Percentiles rank a stretch among this genome's conserved stretches.
These are phyloP conservation scores for Ailurus styani DNA, from an alignment of 2,113 vertebrate species.

Conservation along the genomic window DNA sequence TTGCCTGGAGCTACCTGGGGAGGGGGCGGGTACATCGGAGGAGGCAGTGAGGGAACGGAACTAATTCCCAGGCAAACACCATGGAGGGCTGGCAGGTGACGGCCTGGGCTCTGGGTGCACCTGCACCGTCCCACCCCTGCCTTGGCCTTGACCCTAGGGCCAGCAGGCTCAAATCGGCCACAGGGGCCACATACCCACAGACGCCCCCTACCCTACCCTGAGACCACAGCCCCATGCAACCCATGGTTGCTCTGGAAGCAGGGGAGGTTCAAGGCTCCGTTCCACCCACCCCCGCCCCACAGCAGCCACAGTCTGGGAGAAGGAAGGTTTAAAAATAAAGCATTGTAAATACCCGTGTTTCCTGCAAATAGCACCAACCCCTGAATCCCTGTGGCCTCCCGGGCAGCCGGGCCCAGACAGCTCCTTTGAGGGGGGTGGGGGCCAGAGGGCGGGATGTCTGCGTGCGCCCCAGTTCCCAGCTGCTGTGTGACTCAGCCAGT, in stretches of 20 bases:
- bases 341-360: conserved; percentile 12
- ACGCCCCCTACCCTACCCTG: neutral
- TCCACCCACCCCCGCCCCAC: neutral
- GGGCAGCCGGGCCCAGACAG: neutral
- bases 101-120: neutral
- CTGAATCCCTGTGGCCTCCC: neutral
- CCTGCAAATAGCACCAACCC: neutral
- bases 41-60: neutral
- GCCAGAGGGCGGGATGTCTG: neutral
- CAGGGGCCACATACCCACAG: neutral
- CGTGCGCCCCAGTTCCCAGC: neutral
- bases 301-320: neutral
- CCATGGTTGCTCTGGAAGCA: neutral
- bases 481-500: conserved; percentile 8
- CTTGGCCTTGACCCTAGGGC: neutral
- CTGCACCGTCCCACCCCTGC: neutral
- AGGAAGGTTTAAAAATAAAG: conserved; percentile 56
- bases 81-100: neutral
- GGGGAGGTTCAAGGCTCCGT: neutral
- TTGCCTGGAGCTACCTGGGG: neutral
- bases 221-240: neutral
- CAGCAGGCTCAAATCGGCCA: neutral
- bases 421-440: neutral
- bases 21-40: too few species aligned
- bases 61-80: neutral